Conservation (phyloP, 1,140 invertebrate species). For the Leptoteleia sp. region DNA sequence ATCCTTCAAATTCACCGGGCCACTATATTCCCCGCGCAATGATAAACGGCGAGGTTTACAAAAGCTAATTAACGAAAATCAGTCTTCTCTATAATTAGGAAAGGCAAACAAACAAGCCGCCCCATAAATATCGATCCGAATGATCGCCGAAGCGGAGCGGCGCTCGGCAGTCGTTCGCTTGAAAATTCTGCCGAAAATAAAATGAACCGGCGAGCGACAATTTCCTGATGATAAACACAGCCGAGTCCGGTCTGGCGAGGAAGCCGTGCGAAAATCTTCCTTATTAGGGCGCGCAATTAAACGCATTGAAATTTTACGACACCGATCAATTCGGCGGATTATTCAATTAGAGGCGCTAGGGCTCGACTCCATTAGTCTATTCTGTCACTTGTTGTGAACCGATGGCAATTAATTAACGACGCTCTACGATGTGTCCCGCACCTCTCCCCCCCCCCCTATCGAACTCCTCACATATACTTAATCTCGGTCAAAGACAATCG, state of each 20-base stretch:
- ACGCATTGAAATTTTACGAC: conserved; percentile 31
- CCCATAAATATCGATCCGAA: conserved; percentile 2
- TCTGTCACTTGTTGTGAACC: conserved; percentile 15
- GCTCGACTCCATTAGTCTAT: conserved; percentile 29
- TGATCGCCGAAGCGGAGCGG: too few species aligned
- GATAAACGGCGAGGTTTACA: conserved; percentile 24
- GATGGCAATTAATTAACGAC: conserved; percentile 36
- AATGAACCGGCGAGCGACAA: too few species aligned
- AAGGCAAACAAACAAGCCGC: conserved; percentile 23
- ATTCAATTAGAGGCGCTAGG: conserved; percentile 27
- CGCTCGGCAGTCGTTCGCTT: background rate
- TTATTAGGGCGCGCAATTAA: conserved; percentile 14
- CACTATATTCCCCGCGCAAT: conserved; percentile 11
- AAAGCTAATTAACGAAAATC: conserved; percentile 43
- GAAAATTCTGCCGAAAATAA: too few species aligned
- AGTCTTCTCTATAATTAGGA: conserved; percentile 8
- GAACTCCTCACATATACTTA: conserved; percentile 6
- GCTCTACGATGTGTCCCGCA: background rate
- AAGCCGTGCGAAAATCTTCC: too few species aligned
- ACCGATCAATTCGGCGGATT: conserved; percentile 30
- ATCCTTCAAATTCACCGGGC: too few species aligned
- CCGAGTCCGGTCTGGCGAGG: too few species aligned
- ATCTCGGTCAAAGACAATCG: conserved; percentile 13
- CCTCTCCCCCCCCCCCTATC: background rate
- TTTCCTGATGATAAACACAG: too few species aligned